Percentiles rank a stretch among this genome's conserved stretches.
Conservation (phyloP, 2,797 vertebrate genomes). For the Salmo trutta region DNA sequence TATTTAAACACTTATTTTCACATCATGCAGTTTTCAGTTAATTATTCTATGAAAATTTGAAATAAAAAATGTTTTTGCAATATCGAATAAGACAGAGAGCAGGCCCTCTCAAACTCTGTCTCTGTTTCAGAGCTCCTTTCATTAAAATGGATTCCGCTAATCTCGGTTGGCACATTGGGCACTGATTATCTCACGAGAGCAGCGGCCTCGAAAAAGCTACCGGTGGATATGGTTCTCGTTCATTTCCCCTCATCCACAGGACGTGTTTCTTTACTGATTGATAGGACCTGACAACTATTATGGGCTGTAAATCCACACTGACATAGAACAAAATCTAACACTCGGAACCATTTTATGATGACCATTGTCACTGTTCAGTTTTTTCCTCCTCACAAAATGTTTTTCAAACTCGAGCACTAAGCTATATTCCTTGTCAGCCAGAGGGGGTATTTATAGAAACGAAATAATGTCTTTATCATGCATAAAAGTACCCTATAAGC, state of each 20-base stretch:
- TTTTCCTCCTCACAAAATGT: slow-evolving; percentile 9
- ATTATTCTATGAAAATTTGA: neutral
- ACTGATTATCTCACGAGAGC: slow-evolving; percentile 13
- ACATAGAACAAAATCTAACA: slow-evolving; percentile 7
- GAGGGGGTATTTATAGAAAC: neutral
- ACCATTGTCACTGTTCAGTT: slow-evolving; percentile 29
- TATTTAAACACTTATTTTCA: neutral
- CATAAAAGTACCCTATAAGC: too few species aligned
- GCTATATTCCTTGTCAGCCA: too few species aligned
- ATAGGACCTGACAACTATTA: slow-evolving; percentile 69
- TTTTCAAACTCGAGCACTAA: neutral
- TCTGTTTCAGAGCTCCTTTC: neutral
- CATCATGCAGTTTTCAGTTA: neutral
- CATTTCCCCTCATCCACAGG: slow-evolving; percentile 70
- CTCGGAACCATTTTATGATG: slow-evolving; percentile 27
- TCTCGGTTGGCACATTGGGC: slow-evolving; percentile 6
- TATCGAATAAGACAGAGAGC: neutral
- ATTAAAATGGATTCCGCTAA: slow-evolving; percentile 10
- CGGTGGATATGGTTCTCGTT: slow-evolving; percentile 26
- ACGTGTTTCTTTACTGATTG: slow-evolving; percentile 59
- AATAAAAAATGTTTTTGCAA: neutral
- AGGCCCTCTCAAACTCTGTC: neutral
- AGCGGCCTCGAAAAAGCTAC: slow-evolving; percentile 6
- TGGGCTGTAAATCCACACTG: slow-evolving; percentile 16
- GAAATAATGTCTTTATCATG: neutral